Base-by-base conservation (phyloP, 2,113 vertebrate genomes). In the Thomomys bottae region DNA sequence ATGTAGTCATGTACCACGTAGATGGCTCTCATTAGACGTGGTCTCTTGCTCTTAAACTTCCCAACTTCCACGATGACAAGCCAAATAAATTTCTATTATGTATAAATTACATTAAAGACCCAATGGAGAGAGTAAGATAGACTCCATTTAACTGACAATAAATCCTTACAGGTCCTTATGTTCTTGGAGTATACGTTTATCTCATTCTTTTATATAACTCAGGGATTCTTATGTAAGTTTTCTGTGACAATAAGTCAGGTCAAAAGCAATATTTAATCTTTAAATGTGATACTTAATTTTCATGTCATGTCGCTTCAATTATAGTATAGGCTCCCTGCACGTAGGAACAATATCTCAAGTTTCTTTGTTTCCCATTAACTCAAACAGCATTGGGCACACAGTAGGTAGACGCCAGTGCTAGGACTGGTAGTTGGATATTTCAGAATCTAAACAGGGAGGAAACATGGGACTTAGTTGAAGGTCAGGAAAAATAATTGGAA, bases 251-350 rank as follows among this genome's bases (percentile, higher is more conserved):
- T 28, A 77, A 78, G 40, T 79, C 40, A 79, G 21, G 20, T 4
- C 26, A 63, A 70, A 73, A 67, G 57, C 40, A 78, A 63, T 61
- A 63, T 89, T 92, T 84, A 15, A 81, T 67, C 88, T 92, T 91
- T 84, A 84, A 73, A 77, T 70, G 32, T 76, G 64, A 90, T 26
- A 61, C 57, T 54, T 88, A 49, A 79, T 6, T 32, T 32, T 26
- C n/a, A 42, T 3, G 2, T 38, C n/a, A 75, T 92, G 34, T 87
- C 23, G 76, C 64, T 88, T 67, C 12, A 68, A 57, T 59, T 66
- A 73, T 49, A 77, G 49, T 30, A 76, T 2, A 92, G 59, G 45
- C 30, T 91, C 40, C 49, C 82, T 57, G 28, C 38, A 80, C 54
- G n/a, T 42, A 4, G 66, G 82, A 64, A 45, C 15, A n/a, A 15